Evolutionary conservation across 1,140 invertebrate species (phyloP), one percentile per base, ranked within the genome.

Genomic region (Meloidogyne floridensis): DNA sequence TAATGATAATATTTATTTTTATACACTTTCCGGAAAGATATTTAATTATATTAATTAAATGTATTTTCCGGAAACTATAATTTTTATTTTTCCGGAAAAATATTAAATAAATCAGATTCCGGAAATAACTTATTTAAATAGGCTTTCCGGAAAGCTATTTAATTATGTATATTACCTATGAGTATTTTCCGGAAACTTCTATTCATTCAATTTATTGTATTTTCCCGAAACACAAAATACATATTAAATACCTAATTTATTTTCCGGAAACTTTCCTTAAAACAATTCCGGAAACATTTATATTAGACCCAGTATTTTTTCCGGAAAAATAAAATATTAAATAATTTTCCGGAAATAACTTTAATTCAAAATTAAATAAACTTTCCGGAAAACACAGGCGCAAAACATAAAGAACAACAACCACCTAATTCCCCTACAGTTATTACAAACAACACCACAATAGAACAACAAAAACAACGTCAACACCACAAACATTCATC

Each of bases 381-480:
- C 32, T 32, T 32, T 32, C 32, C 32, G 32, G 1, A 32, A 32
- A 32, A 32, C 32, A 32, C 32, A 65, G 59, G 59, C n/a, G 5
- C 72, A 42, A 43, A 43, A 42, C 83, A 88, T 54, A 89, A 81
- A 13, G 59, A 43, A 75, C n/a, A 32, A 11, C 42, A 72, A 32
- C 32, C 1, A 51, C 65, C 77, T 8, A 15, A 43, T 47, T n/a
- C 59, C 8, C 42, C 20, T 43, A 73, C 72, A 42, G 15, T 47
- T 7, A n/a, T 73, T 6, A 53, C 59, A 65, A 65, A 65, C 32
- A 32, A 32, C 59, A 65, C 15, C 7, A 47, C 47, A 47, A 15
- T n/a, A 65, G 15, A 65, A 65, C 59, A 65, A 65, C 59, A 65
- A 65, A n/a, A 65, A 65, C 15, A 65, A 65, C 59, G n/a, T n/a